phyloP scores from a whole-genome alignment of 2,113 vertebrate genomes.

The Girardinichthys multiradiatus region DNA sequence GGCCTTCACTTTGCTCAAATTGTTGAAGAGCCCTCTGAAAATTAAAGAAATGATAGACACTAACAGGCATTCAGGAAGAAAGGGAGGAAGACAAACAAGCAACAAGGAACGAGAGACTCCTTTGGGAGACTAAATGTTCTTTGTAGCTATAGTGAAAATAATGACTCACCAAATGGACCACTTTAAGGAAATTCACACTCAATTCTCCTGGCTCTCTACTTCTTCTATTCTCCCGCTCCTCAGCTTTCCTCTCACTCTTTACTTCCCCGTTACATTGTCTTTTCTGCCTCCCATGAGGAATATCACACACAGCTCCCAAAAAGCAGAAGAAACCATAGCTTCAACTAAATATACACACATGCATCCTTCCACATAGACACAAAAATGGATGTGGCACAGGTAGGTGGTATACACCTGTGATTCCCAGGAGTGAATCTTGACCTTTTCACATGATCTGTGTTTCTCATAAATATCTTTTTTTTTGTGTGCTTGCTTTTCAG shows the following conservation, averaged over 20 bases:
- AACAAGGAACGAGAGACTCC: conserved; percentile 53
- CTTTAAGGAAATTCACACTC: conserved; percentile 81
- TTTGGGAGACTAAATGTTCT: conserved; percentile 77
- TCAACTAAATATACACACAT: conserved; percentile 10
- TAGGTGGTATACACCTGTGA: conserved; percentile 53
- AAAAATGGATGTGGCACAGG: neutral
- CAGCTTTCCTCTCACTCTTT: conserved; percentile 44
- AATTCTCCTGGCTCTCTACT: conserved; percentile 70
- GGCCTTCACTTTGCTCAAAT: conserved; percentile 22
- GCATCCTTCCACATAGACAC: conserved; percentile 3
- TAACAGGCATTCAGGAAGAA: conserved; percentile 44
- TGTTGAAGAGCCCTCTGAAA: conserved; percentile 37
- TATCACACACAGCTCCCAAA: conserved; percentile 55
- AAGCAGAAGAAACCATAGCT: conserved; percentile 27
- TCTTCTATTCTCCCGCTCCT: conserved; percentile 55
- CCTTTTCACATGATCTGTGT: conserved; percentile 73
- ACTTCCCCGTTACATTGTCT: conserved; percentile 67
- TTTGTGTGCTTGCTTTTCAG: conserved; percentile 59
- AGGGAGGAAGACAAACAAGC: conserved; percentile 28
- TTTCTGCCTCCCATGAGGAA: conserved; percentile 59
- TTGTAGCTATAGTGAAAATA: conserved; percentile 80
- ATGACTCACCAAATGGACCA: conserved; percentile 82
- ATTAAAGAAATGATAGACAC: conserved; percentile 56
- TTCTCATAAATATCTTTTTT: conserved; percentile 73
- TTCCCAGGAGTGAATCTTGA: conserved; percentile 65